phyloP scores from a whole-genome alignment of 2,113 vertebrate genomes.

The Strigops habroptila region DNA sequence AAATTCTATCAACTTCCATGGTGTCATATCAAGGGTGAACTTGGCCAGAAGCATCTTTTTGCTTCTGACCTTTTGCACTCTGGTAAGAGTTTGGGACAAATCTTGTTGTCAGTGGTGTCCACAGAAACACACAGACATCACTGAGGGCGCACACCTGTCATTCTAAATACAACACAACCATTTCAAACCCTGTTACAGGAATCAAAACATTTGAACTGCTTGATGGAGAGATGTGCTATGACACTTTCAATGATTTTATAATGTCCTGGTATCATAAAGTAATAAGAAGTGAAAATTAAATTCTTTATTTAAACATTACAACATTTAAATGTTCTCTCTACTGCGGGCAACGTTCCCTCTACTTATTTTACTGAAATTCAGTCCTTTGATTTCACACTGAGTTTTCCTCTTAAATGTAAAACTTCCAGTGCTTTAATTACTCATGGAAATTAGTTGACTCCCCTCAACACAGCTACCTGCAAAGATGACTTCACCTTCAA shows the following conservation, averaged over 20 bases:
- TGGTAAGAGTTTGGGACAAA: background rate
- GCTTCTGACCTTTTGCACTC: background rate
- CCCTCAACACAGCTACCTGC: background rate
- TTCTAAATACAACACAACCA: background rate
- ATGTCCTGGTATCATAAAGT: background rate
- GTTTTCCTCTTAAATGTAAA: background rate
- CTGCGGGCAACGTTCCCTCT: background rate
- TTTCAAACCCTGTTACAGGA: constrained; percentile 39
- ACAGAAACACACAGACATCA: background rate
- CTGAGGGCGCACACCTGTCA: background rate
- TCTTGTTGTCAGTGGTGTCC: background rate
- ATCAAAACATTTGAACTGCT: constrained; percentile 13
- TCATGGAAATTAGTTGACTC: background rate
- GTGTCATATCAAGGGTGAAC: background rate
- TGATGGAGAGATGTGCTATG: constrained; percentile 24
- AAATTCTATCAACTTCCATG: background rate
- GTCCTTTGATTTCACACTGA: background rate
- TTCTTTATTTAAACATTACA: background rate
- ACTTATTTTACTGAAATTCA: background rate
- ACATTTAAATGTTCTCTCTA: background rate
- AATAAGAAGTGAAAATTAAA: background rate
- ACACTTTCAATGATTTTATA: background rate
- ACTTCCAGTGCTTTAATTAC: background rate
- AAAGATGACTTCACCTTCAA: constrained; percentile 47
- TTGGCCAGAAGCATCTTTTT: background rate